Conservation (phyloP, 2,888 invertebrate species). For the Ganaspis brasiliensis region DNA sequence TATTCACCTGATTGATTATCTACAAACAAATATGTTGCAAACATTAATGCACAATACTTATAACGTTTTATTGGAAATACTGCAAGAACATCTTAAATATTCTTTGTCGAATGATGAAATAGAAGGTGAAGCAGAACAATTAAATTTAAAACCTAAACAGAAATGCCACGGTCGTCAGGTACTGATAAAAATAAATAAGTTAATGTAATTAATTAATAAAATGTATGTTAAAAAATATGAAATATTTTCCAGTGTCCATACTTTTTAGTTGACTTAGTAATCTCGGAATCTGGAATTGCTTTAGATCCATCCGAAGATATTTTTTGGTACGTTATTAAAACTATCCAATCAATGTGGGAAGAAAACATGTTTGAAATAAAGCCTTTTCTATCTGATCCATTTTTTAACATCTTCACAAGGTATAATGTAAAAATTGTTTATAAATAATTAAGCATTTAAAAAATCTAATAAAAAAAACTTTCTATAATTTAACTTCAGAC, state of each 20-base stretch:
- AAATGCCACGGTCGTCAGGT: background rate
- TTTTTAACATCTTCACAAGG: constrained; percentile 89
- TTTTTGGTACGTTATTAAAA: constrained; percentile 83
- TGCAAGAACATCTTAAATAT: constrained; percentile 82
- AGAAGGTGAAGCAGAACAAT: background rate
- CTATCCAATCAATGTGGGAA: constrained; percentile 85
- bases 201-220: no score
- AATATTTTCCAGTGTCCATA: constrained; percentile 83
- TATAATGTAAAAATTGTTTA: constrained; percentile 68
- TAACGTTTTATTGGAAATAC: constrained; percentile 82
- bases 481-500: constrained; percentile 81
- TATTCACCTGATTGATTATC: constrained; percentile 87
- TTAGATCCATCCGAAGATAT: constrained; percentile 85
- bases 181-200: background rate
- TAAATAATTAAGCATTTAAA: no score
- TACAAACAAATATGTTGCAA: constrained; percentile 87
- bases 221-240: constrained; percentile 50
- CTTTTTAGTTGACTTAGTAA: constrained; percentile 84
- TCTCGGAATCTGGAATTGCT: constrained; percentile 75
- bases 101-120: constrained; percentile 78
- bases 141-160: background rate
- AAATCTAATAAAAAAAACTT: background rate
- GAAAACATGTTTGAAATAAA: constrained; percentile 86
- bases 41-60: constrained; percentile 85
- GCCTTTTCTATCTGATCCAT: constrained; percentile 87